Conservation (phyloP, 2,888 invertebrate genomes). For the Drosophila niveifrons region DNA sequence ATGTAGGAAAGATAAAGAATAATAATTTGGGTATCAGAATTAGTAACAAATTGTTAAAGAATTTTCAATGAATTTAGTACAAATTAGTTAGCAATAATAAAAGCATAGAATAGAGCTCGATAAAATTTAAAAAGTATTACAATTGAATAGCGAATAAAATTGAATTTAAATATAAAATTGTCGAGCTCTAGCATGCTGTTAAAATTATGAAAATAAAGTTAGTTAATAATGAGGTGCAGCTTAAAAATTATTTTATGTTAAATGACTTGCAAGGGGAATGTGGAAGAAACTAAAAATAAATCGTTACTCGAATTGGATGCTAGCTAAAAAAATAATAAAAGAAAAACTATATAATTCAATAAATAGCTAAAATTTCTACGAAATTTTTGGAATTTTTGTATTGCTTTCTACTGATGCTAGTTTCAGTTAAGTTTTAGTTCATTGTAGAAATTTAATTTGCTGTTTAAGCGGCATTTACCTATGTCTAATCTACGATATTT, state of each 20-base stretch:
- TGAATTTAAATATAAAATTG: background rate
- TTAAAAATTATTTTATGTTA: background rate
- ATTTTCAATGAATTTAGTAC: background rate
- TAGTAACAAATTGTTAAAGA: conserved; percentile 48
- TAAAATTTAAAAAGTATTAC: background rate
- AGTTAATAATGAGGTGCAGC: conserved; percentile 4
- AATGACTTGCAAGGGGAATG: conserved; percentile 1
- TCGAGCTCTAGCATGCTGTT: conserved; percentile 34
- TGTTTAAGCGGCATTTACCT: conserved; percentile 84
- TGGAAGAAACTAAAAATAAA: conserved; percentile 1
- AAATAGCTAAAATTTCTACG: conserved; percentile 8
- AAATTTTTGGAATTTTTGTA: conserved; percentile 12
- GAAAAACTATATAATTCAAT: conserved; percentile 10
- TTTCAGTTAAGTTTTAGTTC: conserved; percentile 37
- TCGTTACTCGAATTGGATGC: conserved; percentile 24
- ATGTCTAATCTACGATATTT: conserved; percentile 86
- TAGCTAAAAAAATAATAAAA: conserved; percentile 6
- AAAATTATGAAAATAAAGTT: conserved; percentile 17
- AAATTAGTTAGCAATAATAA: conserved; percentile 29
- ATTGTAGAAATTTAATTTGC: conserved; percentile 40
- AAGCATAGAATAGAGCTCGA: conserved; percentile 9
- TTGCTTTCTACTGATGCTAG: conserved; percentile 38
- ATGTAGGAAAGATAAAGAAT: conserved; percentile 44
- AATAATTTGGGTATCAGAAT: conserved; percentile 45
- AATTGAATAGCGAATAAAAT: background rate